Percentiles rank a stretch among this genome's conserved stretches.
These are phyloP conservation scores for Theristus sp. DNA, from an alignment of 2,888 invertebrate genomes.

Conservation along the genomic window DNA sequence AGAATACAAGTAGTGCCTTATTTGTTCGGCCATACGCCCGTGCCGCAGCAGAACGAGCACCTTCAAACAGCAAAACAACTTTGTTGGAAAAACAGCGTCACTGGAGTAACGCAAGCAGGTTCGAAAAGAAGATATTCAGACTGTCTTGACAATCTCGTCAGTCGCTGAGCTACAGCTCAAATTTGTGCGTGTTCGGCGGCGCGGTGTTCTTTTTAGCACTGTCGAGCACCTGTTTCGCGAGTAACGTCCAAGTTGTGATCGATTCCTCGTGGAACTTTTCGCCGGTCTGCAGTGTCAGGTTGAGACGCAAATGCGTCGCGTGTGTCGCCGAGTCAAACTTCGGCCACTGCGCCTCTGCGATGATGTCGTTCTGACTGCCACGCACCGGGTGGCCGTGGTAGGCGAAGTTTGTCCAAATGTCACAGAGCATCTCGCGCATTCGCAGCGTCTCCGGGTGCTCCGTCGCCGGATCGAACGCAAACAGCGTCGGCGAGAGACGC, in stretches of 20 bases:
- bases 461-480: neutral
- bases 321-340: neutral
- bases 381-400: neutral
- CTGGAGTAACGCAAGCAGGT: no score
- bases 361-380: neutral
- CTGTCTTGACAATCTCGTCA: no score
- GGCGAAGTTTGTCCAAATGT: neutral
- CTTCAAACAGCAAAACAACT: no score
- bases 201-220: neutral
- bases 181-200: neutral
- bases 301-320: neutral
- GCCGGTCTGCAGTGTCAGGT: neutral
- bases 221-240: neutral
- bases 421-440: neutral
- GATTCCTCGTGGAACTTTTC: neutral
- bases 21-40: no score
- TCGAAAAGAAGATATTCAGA: no score
- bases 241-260: neutral
- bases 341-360: neutral
- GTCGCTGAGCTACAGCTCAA: neutral
- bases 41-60: no score
- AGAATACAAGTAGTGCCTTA: no score
- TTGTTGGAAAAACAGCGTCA: no score
- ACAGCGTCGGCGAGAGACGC: neutral
- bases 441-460: neutral